These are phyloP conservation scores for Hylaeus anthracinus DNA, from an alignment of 1,140 invertebrate species.

Conservation along the genomic window DNA sequence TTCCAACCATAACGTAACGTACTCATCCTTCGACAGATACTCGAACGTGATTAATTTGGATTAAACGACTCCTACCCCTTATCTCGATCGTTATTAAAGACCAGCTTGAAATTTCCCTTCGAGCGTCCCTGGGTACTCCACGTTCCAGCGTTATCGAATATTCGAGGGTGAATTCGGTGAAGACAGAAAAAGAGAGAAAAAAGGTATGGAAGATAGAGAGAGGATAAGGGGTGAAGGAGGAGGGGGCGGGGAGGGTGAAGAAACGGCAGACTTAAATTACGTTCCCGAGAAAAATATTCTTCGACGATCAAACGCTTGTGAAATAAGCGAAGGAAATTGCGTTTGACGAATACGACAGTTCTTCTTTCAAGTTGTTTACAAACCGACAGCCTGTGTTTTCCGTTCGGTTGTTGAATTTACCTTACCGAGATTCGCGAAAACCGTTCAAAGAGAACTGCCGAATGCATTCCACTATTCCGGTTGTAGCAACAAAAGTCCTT, in stretches of 20 bases:
- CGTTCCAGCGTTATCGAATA: constrained; percentile 8
- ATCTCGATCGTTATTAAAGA: constrained; percentile 52
- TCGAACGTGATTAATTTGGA: constrained; percentile 64
- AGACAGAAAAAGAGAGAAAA: no score
- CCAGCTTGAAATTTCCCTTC: constrained; percentile 46
- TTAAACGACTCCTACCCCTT: constrained; percentile 37
- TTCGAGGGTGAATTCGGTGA: not conserved
- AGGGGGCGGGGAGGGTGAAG: not conserved
- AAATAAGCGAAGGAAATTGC: constrained; percentile 20
- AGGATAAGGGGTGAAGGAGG: no score
- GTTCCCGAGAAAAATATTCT: constrained; percentile 43
- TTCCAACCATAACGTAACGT: constrained; percentile 19
- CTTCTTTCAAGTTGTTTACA: not conserved
- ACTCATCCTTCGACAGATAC: constrained; percentile 58
- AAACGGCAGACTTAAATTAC: constrained; percentile 54
- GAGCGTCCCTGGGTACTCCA: constrained; percentile 11
- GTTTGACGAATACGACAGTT: constrained; percentile 40
- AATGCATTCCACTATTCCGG: no score
- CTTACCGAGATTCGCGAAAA: not conserved
- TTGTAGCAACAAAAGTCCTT: no score
- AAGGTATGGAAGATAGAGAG: no score
- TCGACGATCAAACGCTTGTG: constrained; percentile 5
- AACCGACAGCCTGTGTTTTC: not conserved
- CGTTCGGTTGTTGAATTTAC: constrained; percentile 37
- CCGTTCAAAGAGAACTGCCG: no score